Base-by-base conservation (phyloP, 1,140 invertebrate genomes). In the Andricus grossulariae region DNA sequence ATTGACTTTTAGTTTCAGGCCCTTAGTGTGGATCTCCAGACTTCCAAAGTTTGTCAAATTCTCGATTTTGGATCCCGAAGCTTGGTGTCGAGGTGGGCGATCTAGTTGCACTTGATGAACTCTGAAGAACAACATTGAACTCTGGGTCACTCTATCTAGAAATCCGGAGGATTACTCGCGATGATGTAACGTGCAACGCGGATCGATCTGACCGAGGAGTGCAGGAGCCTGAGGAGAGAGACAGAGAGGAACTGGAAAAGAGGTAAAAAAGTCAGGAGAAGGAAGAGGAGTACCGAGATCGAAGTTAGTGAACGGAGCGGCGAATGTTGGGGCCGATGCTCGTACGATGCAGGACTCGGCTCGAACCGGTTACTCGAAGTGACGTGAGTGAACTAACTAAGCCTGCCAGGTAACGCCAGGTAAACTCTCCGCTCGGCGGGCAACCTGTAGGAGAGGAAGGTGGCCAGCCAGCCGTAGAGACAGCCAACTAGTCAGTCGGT, bases 291-390 rank as follows among this genome's bases (percentile, higher is more conserved):
- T 21, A 18, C 8, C 71, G 54, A 21, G 52, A 55, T 39, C 15
- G 72, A 74, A 50, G 52, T 52, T 54, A 71, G 18, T 49, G 32
- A 21, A 74, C 45, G 73, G 80, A 75, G 78, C 80, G 57, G 74
- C 51, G 55, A 71, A 25, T 21, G 74, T 74, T 18, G 19, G 6
- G 71, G 74, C 78, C 80, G 18, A 78, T 51, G 72, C 54, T 50
- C 57, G 72, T 73, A 76, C 60, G 80, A 75, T 32, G 52, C 45
- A 21, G 70, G 72, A 80, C 75, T 52, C 73, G 71, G 52, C 76
- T 85, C 85, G 90, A 90, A 92, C 90, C 90, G 90, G 87, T 90
- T 91, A 88, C 86, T 90, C 87, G 83, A 84, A 91, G 90, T 90
- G 89, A 91, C 90, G 89, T 90, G 88, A 91, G 89, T 86, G 86